Base-by-base conservation (phyloP, 2,113 vertebrate species). In the Synchiropus splendidus region DNA sequence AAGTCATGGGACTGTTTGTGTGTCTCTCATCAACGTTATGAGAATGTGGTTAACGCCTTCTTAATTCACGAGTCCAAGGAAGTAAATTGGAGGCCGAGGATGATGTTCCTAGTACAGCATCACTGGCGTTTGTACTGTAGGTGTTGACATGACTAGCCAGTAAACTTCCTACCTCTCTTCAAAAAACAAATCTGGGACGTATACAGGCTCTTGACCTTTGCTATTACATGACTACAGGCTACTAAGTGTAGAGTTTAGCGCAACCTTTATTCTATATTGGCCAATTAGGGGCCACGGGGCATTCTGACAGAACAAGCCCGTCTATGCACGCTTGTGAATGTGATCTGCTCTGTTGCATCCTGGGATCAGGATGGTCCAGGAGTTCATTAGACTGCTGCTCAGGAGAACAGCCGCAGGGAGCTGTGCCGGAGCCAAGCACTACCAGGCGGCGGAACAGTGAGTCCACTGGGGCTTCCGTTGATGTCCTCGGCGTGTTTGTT, bases 401-500 rank as follows among this genome's bases (percentile, higher is more conserved):
- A 68, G 75, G 79, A 74, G 75, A 74, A 75, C 62, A 60, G 81
- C 78, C 70, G 70, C 64, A 12, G 79, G 78, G 80, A 71, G 64
- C 58, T 64, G 36, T 15, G 54, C 62, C 44, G 70, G 54, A 76
- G 68, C 70, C 69, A 48, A 72, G 64, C 67, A 69, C 75, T 74
- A 72, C 84, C 77, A 80, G 78, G 75, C 82, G 75, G 74, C 78
- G 67, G 68, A 66, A 71, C 56, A 51, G 73, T 33, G 37, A 42
- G 74, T 75, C 76, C 62, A 12, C 67, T 75, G 71, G 76, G 32
- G 72, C 54, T 52, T 67, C 74, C 72, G 81, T 78, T 82, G 79
- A 80, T 83, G 79, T 82, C 78, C 67, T 59, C 64, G 69, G 69
- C 76, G 65, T 80, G 74, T 83, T 85, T 82, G 78, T 82, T 84